A percentile compares a stretch with the other conserved stretches of the same genome.
Conservation (phyloP, 2,888 invertebrate genomes). For the Vanessa cardui region DNA sequence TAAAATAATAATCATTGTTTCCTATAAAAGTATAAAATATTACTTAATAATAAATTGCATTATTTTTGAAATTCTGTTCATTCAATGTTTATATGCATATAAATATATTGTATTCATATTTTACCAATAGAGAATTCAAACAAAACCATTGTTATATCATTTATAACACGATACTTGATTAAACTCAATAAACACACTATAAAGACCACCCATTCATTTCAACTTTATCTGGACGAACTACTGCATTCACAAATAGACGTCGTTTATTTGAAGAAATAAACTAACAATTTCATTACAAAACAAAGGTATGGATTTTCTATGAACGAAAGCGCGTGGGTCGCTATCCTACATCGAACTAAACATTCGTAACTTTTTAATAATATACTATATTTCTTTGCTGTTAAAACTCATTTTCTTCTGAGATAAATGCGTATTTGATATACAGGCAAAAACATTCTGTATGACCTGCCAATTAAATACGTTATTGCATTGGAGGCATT, state of each 20-base stretch:
- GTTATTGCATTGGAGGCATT: conserved; percentile 40
- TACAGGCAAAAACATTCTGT: conserved; percentile 46
- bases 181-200: conserved; percentile 39
- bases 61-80: neutral
- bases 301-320: conserved; percentile 72
- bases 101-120: conserved; percentile 2
- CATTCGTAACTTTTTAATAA: conserved; percentile 35
- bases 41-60: neutral
- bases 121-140: conserved; percentile 1
- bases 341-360: conserved; percentile 63
- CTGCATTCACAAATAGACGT: conserved; percentile 54
- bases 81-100: neutral
- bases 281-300: conserved; percentile 78
- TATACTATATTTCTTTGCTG: conserved; percentile 35
- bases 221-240: conserved; percentile 50
- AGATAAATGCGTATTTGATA: neutral
- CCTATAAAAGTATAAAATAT: too few relatives aligned
- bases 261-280: conserved; percentile 74
- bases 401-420: conserved; percentile 40
- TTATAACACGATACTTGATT: conserved; percentile 28
- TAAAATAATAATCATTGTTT: too few relatives aligned
- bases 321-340: conserved; percentile 76
- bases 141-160: conserved; percentile 24
- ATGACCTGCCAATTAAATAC: conserved; percentile 34
- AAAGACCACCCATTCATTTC: conserved; percentile 65